Base-by-base conservation (phyloP, 2,888 invertebrate species). In the Nematopogon swammerdamellus region DNA sequence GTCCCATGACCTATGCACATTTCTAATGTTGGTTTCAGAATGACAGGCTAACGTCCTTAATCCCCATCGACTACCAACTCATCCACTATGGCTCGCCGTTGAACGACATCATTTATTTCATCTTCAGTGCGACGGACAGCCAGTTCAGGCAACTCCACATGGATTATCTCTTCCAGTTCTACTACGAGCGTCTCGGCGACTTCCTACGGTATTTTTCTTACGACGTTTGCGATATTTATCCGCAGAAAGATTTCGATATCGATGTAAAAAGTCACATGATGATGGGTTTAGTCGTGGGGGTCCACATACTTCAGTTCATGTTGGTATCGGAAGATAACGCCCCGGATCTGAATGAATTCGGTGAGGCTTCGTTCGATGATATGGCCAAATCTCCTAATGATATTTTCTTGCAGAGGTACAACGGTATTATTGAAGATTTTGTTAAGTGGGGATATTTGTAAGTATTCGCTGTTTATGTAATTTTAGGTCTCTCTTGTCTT, bases 11-110 rank as follows among this genome's bases (percentile, higher is more conserved):
- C n/a, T n/a, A n/a, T n/a, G n/a, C n/a, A n/a, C n/a, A n/a, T n/a
- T n/a, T n/a, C n/a, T n/a, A 25, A 25, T 25, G 17, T 44, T 19
- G 6, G 18, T 62, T 61, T 46, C 57, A 70, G 68, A 51, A 65
- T 4, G 63, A 59, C 17, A 56, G 57, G 45, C 51, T 62, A 19
- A 49, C 51, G 1, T 62, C 68, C 48, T 56, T 66, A 1, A 57
- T 67, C 19, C 55, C 61, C 19, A 56, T 65, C 0, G 71, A 71
- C 51, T 71, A 62, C 42, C 70, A 71, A 47, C 20, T 65, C 1
- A 48, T 62, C 0, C 53, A 60, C 53, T 64, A 58, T 49, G 67
- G 67, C 2, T 59, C 58, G 47, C 68, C 67, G 1, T 45, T 66
- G 1, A 42, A 57, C 4, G 71, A 71, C 45, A 55, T 71, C 2